Evolutionary conservation across 37 sponge, comb jelly and placozoan species (phyloP).

Genomic region (Halisarca cf. caerulea): DNA sequence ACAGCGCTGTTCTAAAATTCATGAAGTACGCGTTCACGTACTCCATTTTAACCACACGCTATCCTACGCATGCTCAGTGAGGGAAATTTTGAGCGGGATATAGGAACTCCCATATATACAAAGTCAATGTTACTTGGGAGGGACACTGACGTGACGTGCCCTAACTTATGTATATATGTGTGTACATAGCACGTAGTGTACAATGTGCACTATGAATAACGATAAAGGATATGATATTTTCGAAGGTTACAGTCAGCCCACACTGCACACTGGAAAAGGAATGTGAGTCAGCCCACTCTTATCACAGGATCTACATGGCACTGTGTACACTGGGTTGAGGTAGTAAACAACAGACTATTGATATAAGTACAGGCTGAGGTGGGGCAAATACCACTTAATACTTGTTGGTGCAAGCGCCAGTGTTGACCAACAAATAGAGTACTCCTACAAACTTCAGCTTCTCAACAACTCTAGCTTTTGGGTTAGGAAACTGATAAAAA

Average conservation of each 20-base stretch:
- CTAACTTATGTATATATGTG: too few species aligned
- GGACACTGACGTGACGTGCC: too few species aligned
- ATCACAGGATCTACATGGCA: too few species aligned
- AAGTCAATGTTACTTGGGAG: too few species aligned
- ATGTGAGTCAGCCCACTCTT: too few species aligned
- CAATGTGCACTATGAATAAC: background rate
- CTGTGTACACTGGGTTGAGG: background rate
- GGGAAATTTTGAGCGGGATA: background rate
- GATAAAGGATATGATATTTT: too few species aligned
- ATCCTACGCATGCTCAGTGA: background rate
- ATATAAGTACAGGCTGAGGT: constrained; percentile 6
- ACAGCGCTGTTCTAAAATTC: constrained; percentile 39
- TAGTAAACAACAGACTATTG: background rate
- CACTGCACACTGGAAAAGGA: background rate
- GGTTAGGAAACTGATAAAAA: too few species aligned
- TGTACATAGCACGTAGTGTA: too few species aligned
- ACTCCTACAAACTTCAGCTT: background rate
- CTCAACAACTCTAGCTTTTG: background rate
- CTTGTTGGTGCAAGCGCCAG: background rate
- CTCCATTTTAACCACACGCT: background rate
- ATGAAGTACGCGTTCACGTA: background rate
- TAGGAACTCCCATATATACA: background rate
- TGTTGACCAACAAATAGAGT: too few species aligned
- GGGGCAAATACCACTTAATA: background rate
- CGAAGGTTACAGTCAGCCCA: background rate